These are phyloP conservation scores for Porites evermanni DNA, from an alignment of 92 coral and sea anemone species.

Conservation along the genomic window DNA sequence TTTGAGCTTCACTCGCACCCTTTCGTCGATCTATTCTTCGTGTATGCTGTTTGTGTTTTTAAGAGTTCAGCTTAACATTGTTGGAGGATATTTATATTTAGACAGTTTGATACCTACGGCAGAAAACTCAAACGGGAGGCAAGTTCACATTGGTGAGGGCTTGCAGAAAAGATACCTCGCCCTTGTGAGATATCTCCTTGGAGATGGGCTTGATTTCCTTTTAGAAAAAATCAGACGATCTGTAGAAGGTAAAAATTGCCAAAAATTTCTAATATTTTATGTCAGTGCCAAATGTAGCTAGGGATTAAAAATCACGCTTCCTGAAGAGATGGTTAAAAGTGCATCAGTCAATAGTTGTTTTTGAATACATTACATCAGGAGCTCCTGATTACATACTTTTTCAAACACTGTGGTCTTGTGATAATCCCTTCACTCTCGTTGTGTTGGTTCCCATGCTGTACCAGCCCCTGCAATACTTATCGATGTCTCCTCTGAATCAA, in stretches of 20 bases:
- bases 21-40: conserved; percentile 85
- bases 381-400: no score
- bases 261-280: no score
- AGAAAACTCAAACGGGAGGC: conserved; percentile 55
- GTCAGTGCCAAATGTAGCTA: no score
- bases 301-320: no score
- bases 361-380: no score
- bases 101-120: conserved; percentile 71
- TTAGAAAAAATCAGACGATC: conserved; percentile 65
- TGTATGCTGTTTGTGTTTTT: conserved; percentile 92
- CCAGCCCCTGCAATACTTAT: no score
- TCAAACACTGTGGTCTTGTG: no score
- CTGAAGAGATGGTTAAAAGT: no score
- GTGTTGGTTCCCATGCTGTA: no score
- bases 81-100: conserved; percentile 96
- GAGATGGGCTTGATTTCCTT: conserved; percentile 80
- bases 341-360: no score
- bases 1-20: conserved; percentile 89
- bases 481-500: no score
- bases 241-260: conserved; percentile 78
- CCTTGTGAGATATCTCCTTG: conserved; percentile 89
- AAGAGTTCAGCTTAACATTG: conserved; percentile 89
- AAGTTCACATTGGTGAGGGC: conserved; percentile 65
- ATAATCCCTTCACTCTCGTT: no score
- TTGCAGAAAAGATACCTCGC: conserved; percentile 90